phyloP scores from a whole-genome alignment of 1,140 invertebrate species.

The Melanaphis sacchari region DNA sequence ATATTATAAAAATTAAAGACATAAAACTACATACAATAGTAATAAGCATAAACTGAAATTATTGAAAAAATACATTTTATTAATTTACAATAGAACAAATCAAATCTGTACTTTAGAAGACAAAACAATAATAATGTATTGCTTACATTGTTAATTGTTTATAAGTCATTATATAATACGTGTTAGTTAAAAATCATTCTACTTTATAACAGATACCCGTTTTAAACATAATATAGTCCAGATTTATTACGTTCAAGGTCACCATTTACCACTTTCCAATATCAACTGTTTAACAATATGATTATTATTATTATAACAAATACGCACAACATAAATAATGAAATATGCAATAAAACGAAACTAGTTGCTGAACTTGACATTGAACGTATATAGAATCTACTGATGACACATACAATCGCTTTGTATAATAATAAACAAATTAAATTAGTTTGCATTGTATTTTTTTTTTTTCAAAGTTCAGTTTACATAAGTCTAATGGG shows the following conservation, averaged over 20 bases:
- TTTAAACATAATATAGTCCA: not conserved
- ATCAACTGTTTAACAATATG: not conserved
- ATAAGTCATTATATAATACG: not conserved
- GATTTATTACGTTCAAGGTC: conserved; percentile 34
- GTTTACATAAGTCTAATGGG: not conserved
- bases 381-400: not conserved
- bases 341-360: not conserved
- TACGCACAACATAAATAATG: conserved; percentile 20
- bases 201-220: not conserved
- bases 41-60: not conserved
- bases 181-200: not conserved
- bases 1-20: conserved; percentile 9
- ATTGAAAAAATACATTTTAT: not conserved
- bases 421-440: not conserved
- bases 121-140: not conserved
- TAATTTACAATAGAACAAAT: not conserved
- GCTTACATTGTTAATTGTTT: not conserved
- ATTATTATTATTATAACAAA: not conserved
- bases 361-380: conserved; percentile 43
- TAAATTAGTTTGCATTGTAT: not conserved
- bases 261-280: not conserved
- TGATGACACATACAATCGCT: not conserved
- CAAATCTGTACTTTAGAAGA: not conserved
- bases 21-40: not conserved
- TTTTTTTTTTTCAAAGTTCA: not conserved